These are phyloP conservation scores for Glossophaga mutica DNA, from an alignment of 2,797 vertebrate species.

Conservation along the genomic window DNA sequence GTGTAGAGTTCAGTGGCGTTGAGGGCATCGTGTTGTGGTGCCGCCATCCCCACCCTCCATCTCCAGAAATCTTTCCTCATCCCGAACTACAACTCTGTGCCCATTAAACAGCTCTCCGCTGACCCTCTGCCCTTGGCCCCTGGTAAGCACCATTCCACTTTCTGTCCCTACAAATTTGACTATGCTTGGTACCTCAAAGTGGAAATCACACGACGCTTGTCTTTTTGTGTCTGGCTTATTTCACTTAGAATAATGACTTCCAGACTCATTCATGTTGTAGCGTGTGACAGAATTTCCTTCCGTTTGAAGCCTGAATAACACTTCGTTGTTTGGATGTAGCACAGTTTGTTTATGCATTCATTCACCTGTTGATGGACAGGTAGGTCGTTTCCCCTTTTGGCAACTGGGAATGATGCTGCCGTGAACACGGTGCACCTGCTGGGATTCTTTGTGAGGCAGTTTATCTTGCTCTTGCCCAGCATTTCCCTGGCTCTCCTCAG, in stretches of 20 bases:
- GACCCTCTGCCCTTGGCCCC: neutral
- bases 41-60: too few relatives aligned
- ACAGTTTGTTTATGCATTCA: neutral
- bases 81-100: neutral
- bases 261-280: neutral
- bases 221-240: neutral
- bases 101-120: neutral
- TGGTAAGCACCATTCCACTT: neutral
- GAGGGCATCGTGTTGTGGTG: accelerated
- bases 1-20: neutral
- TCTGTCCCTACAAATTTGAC: neutral
- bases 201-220: too few relatives aligned
- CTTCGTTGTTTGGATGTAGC: neutral
- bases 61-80: neutral
- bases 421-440: neutral
- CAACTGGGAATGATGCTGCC: neutral
- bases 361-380: neutral
- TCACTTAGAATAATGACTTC: neutral
- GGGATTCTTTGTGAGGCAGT: neutral
- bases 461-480: neutral
- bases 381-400: too few relatives aligned
- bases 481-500: neutral
- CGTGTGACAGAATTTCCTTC: neutral
- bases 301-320: neutral
- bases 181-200: neutral